Conservation (phyloP, 2,797 vertebrate genomes). For the Acomys russatus region DNA sequence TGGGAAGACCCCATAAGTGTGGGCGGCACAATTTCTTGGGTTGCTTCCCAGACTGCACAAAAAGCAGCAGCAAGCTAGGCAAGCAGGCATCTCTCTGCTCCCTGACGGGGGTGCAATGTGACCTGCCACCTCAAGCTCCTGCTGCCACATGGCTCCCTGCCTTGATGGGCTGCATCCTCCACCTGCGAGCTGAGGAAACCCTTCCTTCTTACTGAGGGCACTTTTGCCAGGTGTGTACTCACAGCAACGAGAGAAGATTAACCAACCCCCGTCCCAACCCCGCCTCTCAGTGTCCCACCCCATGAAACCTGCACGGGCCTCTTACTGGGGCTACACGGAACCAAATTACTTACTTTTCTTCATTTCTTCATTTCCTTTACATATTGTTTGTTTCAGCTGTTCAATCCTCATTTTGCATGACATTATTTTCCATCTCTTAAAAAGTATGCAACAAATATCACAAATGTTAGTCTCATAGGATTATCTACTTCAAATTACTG, state of each 20-base stretch:
- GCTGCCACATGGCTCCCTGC: neutral
- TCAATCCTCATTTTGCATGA: conserved; percentile 97
- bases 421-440: conserved; percentile 99
- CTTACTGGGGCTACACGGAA: neutral
- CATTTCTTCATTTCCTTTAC: conserved; percentile 94
- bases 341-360: conserved; percentile 92
- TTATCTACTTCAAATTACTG: neutral
- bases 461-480: conserved; percentile 41
- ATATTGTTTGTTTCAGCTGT: conserved; percentile 96
- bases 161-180: too few species aligned
- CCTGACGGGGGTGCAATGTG: neutral
- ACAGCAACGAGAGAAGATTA: neutral
- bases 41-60: neutral
- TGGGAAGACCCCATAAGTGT: neutral
- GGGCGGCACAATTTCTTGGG: neutral
- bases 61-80: neutral
- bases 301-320: neutral
- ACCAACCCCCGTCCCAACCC: accelerated
- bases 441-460: conserved; percentile 80
- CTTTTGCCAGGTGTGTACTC: neutral
- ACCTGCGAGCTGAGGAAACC: neutral
- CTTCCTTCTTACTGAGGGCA: neutral
- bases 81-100: neutral
- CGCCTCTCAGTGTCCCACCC: neutral
- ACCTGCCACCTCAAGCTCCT: neutral